Conservation (phyloP, 2,113 vertebrate species). For the Tragelaphus imberbis region DNA sequence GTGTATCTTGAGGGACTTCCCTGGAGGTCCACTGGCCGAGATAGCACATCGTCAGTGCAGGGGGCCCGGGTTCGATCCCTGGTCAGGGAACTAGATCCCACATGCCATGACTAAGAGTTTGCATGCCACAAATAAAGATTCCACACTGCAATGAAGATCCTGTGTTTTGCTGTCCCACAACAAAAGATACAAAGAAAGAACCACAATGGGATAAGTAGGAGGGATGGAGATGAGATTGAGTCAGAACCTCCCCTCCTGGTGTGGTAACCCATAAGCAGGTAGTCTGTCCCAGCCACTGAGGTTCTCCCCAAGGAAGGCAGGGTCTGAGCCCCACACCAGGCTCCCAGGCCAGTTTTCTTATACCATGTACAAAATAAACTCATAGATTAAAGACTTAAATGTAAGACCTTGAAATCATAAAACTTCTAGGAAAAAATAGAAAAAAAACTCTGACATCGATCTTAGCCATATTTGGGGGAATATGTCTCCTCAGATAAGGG, state of each 20-base stretch:
- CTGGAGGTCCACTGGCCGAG: not conserved
- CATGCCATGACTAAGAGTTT: not conserved
- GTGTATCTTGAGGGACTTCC: not conserved
- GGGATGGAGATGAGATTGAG: not conserved
- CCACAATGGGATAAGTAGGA: not conserved
- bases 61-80: accelerated
- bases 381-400: not conserved
- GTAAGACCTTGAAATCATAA: not conserved
- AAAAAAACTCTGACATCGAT: not conserved
- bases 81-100: not conserved
- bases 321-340: not conserved
- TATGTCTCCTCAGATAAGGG: not conserved
- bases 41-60: not conserved
- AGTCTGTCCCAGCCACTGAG: not conserved
- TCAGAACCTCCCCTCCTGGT: not conserved
- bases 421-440: not conserved
- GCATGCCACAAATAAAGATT: not conserved
- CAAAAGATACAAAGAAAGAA: not conserved
- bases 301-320: not conserved
- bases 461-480: not conserved
- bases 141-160: not conserved
- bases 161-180: not conserved
- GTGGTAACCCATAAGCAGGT: not conserved
- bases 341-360: not conserved
- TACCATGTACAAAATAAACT: not conserved